Percentiles rank a stretch among this genome's conserved stretches.
These are phyloP conservation scores for Cottoperca gobio DNA, from an alignment of 2,797 vertebrate species.

Conservation along the genomic window DNA sequence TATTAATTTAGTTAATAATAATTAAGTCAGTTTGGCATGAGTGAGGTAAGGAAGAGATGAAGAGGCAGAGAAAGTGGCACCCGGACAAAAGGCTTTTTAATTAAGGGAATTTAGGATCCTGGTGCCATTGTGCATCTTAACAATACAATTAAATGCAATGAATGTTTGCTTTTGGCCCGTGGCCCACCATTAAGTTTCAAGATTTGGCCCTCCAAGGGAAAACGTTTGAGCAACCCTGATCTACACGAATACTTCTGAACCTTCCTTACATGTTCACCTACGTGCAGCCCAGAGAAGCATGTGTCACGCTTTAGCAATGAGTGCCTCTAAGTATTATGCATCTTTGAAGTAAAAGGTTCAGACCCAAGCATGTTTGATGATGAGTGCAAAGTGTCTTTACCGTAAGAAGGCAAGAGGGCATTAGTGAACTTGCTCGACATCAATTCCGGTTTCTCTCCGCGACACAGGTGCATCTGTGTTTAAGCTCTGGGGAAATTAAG, in stretches of 20 bases:
- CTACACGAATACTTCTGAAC: background rate
- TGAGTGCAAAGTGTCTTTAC: background rate
- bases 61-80: no score
- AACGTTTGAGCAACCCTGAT: no score
- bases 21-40: no score
- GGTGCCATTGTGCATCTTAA: no score
- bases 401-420: background rate
- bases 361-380: background rate
- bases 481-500: background rate
- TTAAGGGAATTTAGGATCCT: no score
- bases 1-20: no score
- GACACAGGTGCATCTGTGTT: background rate
- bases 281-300: background rate
- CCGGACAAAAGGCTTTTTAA: no score
- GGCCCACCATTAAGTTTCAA: no score
- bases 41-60: no score
- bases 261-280: background rate
- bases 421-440: background rate
- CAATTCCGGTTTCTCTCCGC: background rate
- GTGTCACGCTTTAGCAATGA: background rate
- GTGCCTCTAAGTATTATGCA: background rate
- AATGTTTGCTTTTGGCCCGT: no score
- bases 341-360: constrained; percentile 1
- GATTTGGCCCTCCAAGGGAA: no score
- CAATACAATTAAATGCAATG: no score